Evolutionary conservation across 2,113 vertebrate species (phyloP).

Genomic region (Proterorhinus semilunaris): DNA sequence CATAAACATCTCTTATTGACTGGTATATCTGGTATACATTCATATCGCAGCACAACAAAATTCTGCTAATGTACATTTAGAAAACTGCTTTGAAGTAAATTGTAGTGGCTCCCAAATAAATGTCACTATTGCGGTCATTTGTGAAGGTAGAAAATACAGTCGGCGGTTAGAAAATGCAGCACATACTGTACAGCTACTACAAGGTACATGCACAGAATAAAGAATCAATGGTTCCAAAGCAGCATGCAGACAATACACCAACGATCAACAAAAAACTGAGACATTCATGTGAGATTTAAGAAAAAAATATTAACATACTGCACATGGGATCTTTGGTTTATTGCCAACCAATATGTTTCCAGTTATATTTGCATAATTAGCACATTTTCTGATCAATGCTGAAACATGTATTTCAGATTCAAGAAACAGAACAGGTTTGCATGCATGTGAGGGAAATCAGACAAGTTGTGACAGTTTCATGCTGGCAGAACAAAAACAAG

Average conservation of each 20-base stretch:
- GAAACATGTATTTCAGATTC: constrained; percentile 27
- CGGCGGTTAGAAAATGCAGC: constrained; percentile 2
- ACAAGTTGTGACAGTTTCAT: constrained; percentile 69
- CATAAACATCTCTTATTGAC: constrained; percentile 88
- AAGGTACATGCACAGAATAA: constrained; percentile 33
- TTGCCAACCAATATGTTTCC: too few relatives aligned
- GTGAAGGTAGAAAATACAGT: neutral
- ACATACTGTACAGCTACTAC: neutral
- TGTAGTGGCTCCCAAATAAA: neutral
- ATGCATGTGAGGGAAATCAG: constrained; percentile 76
- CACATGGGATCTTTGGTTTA: too few relatives aligned
- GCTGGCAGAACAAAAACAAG: constrained; percentile 77
- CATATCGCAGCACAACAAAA: constrained; percentile 37
- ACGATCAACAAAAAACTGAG: neutral
- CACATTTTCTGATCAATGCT: constrained; percentile 75
- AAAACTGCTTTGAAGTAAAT: neutral
- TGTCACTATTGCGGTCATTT: neutral
- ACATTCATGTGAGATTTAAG: too few relatives aligned
- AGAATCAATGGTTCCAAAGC: constrained; percentile 5
- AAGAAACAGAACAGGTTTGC: constrained; percentile 72
- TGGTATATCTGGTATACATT: constrained; percentile 74
- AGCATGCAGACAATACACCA: constrained; percentile 42
- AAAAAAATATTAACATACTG: too few relatives aligned
- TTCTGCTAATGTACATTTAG: constrained; percentile 37
- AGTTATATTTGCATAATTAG: constrained; percentile 26